Conservation (phyloP, 2,888 invertebrate genomes). For the Thyatira batis region DNA sequence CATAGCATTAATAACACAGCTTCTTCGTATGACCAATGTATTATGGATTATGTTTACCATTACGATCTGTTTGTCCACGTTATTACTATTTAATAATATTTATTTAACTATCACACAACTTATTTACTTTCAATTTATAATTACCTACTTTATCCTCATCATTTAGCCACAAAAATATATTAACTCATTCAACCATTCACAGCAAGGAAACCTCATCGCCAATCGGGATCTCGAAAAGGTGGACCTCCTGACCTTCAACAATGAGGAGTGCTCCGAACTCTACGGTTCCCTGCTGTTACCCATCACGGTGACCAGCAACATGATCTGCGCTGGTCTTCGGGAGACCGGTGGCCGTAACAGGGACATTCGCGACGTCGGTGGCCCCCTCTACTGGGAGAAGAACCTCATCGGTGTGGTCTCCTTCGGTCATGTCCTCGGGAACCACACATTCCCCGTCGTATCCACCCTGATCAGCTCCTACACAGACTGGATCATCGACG, state of each 20-base stretch:
- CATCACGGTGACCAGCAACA: slow-evolving; percentile 39
- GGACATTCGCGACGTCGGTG: slow-evolving; percentile 56
- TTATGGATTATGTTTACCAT: too few species aligned
- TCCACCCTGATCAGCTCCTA: not conserved
- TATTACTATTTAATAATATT: too few species aligned
- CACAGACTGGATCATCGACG: not conserved
- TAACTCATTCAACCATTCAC: slow-evolving; percentile 10
- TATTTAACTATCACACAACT: too few species aligned
- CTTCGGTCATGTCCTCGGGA: not conserved
- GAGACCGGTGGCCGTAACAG: slow-evolving; percentile 44
- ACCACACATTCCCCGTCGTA: not conserved
- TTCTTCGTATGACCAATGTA: too few species aligned
- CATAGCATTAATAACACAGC: too few species aligned
- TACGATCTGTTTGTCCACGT: too few species aligned
- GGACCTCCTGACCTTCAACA: slow-evolving; percentile 50
- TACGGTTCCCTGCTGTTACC: slow-evolving; percentile 33
- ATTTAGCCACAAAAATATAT: not conserved
- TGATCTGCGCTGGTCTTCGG: slow-evolving; percentile 56
- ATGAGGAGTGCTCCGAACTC: slow-evolving; percentile 36
- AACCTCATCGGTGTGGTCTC: not conserved
- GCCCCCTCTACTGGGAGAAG: slow-evolving; percentile 19
- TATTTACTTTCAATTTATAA: too few species aligned
- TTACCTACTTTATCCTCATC: not conserved
- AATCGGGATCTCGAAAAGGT: slow-evolving; percentile 40
- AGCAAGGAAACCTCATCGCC: slow-evolving; percentile 34